Conservation (phyloP, 2,797 vertebrate species). For the Phataginus tetradactyla region DNA sequence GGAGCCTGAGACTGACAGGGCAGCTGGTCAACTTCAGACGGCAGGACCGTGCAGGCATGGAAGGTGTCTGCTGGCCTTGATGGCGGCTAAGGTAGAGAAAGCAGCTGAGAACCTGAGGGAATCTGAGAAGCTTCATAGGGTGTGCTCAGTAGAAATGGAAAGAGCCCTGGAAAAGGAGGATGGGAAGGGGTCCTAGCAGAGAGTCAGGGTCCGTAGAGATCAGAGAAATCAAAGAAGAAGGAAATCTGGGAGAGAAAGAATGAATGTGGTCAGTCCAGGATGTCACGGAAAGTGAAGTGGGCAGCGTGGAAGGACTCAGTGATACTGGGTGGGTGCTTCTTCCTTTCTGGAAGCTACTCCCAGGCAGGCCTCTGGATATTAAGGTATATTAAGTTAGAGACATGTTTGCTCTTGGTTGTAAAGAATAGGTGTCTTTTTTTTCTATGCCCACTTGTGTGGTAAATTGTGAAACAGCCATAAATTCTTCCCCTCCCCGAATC, state of each 20-base stretch:
- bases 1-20: not conserved
- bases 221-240: not conserved
- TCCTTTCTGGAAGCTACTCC: not conserved
- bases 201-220: not conserved
- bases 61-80: not conserved
- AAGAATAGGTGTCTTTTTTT: slow-evolving; percentile 13
- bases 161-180: not conserved
- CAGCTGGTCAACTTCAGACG: not conserved
- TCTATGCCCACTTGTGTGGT: not conserved
- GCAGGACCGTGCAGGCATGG: rapidly evolving
- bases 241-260: not conserved
- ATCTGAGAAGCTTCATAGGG: not conserved
- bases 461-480: not conserved
- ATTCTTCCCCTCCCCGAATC: not conserved
- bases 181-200: not conserved
- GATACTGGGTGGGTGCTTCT: not conserved
- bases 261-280: not conserved
- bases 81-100: not conserved
- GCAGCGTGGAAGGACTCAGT: not conserved
- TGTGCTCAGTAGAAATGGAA: not conserved
- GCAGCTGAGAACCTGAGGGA: not conserved
- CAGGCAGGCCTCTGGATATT: not conserved
- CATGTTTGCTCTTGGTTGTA: not conserved
- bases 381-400: not conserved
- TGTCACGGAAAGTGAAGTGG: not conserved